These are phyloP conservation scores for Chlorops oryzae DNA, from an alignment of 1,140 invertebrate genomes.

Conservation along the genomic window DNA sequence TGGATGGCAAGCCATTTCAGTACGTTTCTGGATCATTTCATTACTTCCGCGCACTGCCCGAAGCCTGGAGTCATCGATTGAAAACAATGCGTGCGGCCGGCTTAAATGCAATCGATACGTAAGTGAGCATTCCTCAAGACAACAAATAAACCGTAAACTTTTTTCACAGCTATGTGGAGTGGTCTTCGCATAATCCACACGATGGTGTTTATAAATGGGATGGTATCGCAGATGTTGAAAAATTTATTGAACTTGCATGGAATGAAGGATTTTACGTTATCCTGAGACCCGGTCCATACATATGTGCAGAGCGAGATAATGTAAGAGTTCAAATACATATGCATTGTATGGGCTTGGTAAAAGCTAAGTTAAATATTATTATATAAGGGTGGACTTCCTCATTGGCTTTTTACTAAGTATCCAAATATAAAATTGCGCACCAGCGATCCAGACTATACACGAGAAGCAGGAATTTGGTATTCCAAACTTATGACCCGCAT, in stretches of 20 bases:
- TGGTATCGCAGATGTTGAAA: conserved; percentile 54
- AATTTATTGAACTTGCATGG: conserved; percentile 63
- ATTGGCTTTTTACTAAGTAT: conserved; percentile 67
- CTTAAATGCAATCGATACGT: conserved; percentile 84
- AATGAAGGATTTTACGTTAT: conserved; percentile 67
- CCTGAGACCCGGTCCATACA: conserved; percentile 74
- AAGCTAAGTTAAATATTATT: too few species aligned
- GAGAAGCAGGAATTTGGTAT: conserved; percentile 57
- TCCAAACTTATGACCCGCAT: conserved; percentile 52
- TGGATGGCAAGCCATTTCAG: conserved; percentile 72
- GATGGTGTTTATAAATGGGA: conserved; percentile 63
- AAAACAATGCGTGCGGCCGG: conserved; percentile 73
- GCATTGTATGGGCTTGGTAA: too few species aligned
- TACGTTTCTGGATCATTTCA: conserved; percentile 84
- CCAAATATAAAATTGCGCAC: conserved; percentile 61
- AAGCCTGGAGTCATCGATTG: conserved; percentile 77
- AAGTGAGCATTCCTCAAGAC: too few species aligned
- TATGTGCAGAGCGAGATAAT: conserved; percentile 64
- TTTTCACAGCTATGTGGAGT: conserved; percentile 78
- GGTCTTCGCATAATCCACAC: conserved; percentile 80
- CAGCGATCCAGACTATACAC: conserved; percentile 54
- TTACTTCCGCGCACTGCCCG: conserved; percentile 74
- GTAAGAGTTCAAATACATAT: conserved; percentile 9
- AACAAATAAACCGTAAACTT: too few species aligned
- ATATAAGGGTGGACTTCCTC: conserved; percentile 78